Percentiles rank a stretch among this genome's conserved stretches.
phyloP scores from a whole-genome alignment of 2,888 invertebrate species.

The Chironomus riparius region DNA sequence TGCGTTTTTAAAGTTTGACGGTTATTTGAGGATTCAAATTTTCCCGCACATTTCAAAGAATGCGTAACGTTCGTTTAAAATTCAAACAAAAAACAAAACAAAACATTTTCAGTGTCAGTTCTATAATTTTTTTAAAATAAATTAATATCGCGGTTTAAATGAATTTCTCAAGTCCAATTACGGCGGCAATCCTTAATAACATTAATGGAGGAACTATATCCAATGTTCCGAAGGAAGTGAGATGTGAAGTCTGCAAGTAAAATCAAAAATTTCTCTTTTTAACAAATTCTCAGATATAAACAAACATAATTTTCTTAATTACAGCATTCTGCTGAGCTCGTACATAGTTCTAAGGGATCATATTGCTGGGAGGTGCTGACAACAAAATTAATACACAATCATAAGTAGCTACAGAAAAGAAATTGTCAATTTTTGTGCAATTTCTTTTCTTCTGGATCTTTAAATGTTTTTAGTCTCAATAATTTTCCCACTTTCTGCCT shows the following conservation, averaged over 20 bases:
- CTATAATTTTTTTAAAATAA: too few species aligned
- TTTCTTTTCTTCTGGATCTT: neutral
- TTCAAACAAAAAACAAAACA: too few species aligned
- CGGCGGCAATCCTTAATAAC: neutral
- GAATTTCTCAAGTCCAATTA: neutral
- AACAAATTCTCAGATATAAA: neutral
- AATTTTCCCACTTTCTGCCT: neutral
- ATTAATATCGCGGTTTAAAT: too few species aligned
- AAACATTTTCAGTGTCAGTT: too few species aligned
- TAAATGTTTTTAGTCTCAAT: neutral
- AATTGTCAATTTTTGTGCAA: neutral
- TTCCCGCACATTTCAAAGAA: too few species aligned
- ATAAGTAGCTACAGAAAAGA: neutral
- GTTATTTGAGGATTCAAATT: neutral
- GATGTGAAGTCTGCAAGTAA: constrained; percentile 12
- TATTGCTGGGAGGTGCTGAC: neutral
- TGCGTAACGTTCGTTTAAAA: too few species aligned
- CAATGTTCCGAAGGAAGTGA: neutral
- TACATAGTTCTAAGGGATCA: constrained; percentile 5
- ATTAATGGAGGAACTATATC: neutral
- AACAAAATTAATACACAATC: neutral
- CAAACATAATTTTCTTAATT: neutral
- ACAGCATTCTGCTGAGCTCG: neutral
- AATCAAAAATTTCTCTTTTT: neutral
- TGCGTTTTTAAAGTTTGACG: neutral